Conservation (phyloP, 92 coral and sea anemone species). For the Pocillopora grandis region DNA sequence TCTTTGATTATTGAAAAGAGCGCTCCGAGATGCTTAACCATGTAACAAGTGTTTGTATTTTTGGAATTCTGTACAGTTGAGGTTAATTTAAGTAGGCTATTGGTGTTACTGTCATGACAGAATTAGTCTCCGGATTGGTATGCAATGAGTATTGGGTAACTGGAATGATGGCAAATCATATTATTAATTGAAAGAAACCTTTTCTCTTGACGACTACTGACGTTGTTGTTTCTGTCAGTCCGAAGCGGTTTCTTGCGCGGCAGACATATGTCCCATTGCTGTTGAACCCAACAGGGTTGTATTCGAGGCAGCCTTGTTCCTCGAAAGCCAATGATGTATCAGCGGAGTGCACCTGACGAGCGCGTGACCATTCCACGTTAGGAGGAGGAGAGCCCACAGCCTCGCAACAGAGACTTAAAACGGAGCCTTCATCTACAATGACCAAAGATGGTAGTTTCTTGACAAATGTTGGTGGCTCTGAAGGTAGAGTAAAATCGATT, state of each 20-base stretch:
- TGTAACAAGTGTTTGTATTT: too few relatives aligned
- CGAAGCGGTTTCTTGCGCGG: slow-evolving; percentile 5
- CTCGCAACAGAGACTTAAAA: slow-evolving; percentile 6
- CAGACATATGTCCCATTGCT: neutral
- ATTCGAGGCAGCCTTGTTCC: slow-evolving; percentile 15
- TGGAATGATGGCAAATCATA: too few relatives aligned
- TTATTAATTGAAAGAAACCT: too few relatives aligned
- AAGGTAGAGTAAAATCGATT: neutral
- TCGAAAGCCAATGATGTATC: neutral
- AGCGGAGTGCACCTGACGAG: neutral
- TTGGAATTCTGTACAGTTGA: too few relatives aligned
- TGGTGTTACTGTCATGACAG: too few relatives aligned
- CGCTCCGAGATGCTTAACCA: too few relatives aligned
- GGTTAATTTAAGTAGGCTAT: too few relatives aligned
- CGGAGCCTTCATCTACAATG: neutral
- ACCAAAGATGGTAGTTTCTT: neutral
- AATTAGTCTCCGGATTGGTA: too few relatives aligned
- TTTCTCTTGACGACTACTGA: neutral
- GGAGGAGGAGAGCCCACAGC: slow-evolving; percentile 11
- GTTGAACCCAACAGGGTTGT: neutral
- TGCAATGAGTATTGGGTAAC: too few relatives aligned
- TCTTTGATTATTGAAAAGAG: too few relatives aligned
- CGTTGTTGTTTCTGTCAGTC: slow-evolving; percentile 4
- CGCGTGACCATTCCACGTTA: slow-evolving; percentile 9
- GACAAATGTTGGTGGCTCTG: slow-evolving; percentile 7